Evolutionary conservation across 2,888 invertebrate genomes (phyloP).

Genomic region (Camptogramma bilineatum): DNA sequence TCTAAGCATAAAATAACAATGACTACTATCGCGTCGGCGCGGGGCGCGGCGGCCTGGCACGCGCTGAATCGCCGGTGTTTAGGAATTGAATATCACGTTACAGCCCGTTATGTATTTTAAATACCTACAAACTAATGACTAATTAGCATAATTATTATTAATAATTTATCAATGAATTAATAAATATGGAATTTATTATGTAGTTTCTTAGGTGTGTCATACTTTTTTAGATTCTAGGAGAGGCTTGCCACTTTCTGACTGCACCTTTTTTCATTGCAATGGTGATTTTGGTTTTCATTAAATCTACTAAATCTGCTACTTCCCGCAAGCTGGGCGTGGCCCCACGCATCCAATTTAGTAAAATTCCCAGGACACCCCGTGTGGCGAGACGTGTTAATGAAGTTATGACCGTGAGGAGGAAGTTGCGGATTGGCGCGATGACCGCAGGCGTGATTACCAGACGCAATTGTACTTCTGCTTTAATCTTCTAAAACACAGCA

Average conservation of each 20-base stretch:
- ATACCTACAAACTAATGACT: conserved; percentile 28
- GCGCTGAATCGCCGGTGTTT: conserved; percentile 12
- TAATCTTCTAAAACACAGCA: neutral
- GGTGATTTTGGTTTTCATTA: neutral
- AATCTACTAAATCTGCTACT: neutral
- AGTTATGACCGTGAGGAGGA: conserved; percentile 15
- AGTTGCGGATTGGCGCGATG: conserved; percentile 9
- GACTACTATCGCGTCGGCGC: neutral
- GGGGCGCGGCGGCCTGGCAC: neutral
- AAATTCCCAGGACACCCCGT: neutral
- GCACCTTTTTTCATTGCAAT: neutral
- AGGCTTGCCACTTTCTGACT: neutral
- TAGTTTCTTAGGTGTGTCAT: neutral
- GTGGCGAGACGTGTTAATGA: conserved; percentile 8
- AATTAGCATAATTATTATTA: conserved; percentile 14
- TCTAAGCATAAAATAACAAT: conserved; percentile 13
- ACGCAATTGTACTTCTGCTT: neutral
- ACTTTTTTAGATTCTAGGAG: too few species aligned
- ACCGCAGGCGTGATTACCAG: conserved; percentile 11
- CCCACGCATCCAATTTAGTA: neutral
- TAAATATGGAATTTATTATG: neutral
- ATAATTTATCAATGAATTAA: too few species aligned
- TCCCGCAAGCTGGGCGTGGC: neutral
- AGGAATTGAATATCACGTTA: conserved; percentile 32
- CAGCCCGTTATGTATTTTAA: conserved; percentile 38